Conservation (phyloP, 2,888 invertebrate species). For the Sclerodermus sp. region DNA sequence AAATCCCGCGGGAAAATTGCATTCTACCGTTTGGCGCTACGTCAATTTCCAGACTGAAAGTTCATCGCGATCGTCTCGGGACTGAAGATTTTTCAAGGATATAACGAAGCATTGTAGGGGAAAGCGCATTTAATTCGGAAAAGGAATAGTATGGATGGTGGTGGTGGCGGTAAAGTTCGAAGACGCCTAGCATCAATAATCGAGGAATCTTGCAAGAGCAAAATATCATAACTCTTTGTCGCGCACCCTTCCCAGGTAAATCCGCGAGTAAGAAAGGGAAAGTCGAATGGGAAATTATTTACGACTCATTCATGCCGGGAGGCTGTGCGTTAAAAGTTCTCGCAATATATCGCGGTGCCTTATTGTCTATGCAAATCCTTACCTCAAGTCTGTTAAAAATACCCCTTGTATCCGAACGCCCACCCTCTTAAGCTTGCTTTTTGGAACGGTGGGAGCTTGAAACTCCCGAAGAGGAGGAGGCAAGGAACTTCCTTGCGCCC, state of each 20-base stretch:
- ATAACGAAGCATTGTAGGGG: too few relatives aligned
- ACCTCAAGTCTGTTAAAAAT: constrained; percentile 45
- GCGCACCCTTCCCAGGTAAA: not conserved
- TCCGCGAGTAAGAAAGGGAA: constrained; percentile 3
- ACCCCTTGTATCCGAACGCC: constrained; percentile 33
- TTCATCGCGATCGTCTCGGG: too few relatives aligned
- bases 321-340: constrained; percentile 40
- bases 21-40: constrained; percentile 2
- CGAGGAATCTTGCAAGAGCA: too few relatives aligned
- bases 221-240: too few relatives aligned
- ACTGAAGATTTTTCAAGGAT: too few relatives aligned
- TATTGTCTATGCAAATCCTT: constrained; percentile 50
- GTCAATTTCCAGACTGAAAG: too few relatives aligned
- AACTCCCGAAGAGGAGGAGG: not conserved
- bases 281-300: constrained; percentile 41
- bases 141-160: too few relatives aligned
- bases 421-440: constrained; percentile 15
- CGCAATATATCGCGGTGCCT: constrained; percentile 41
- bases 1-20: too few relatives aligned
- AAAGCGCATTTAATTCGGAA: too few relatives aligned
- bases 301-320: constrained; percentile 41
- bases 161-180: too few relatives aligned
- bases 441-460: not conserved
- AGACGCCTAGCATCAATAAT: too few relatives aligned
- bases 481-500: constrained; percentile 10